Percentiles rank a stretch among this genome's conserved stretches.
These are phyloP conservation scores for Sycophaga agraensis DNA, from an alignment of 1,140 invertebrate genomes.

Conservation along the genomic window DNA sequence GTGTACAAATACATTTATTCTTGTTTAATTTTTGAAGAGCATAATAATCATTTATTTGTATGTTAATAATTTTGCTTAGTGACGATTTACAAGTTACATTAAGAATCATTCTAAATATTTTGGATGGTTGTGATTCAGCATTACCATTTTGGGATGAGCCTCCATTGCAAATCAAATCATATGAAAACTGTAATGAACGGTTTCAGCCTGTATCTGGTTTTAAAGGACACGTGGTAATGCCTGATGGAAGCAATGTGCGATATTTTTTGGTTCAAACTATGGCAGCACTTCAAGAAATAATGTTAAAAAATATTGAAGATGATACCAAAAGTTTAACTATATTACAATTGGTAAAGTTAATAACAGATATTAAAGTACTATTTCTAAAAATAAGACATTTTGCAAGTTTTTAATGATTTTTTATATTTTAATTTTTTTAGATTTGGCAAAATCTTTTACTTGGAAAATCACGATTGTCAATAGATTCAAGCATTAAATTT, in stretches of 20 bases:
- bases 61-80: slow-evolving; percentile 33
- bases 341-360: slow-evolving; percentile 3
- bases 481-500: slow-evolving; percentile 12
- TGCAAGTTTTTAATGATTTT: not conserved
- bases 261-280: slow-evolving; percentile 60
- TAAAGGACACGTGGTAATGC: slow-evolving; percentile 59
- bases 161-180: slow-evolving; percentile 54
- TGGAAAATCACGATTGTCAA: slow-evolving; percentile 54
- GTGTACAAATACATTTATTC: not conserved
- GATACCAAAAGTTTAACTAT: slow-evolving; percentile 71
- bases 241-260: slow-evolving; percentile 66
- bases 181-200: slow-evolving; percentile 44
- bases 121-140: slow-evolving; percentile 60
- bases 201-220: slow-evolving; percentile 53
- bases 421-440: slow-evolving; percentile 44
- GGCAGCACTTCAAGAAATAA: slow-evolving; percentile 59
- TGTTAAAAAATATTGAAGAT: slow-evolving; percentile 68
- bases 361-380: too few species aligned
- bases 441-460: slow-evolving; percentile 66
- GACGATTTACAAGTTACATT: slow-evolving; percentile 58
- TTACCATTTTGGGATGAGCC: slow-evolving; percentile 66
- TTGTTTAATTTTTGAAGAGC: too few species aligned
- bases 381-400: not conserved
- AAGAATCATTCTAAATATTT: slow-evolving; percentile 44
- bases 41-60: too few species aligned